Percentiles rank a stretch among this genome's conserved stretches.
phyloP scores from a whole-genome alignment of 2,888 invertebrate species.

The Xanthia togata region DNA sequence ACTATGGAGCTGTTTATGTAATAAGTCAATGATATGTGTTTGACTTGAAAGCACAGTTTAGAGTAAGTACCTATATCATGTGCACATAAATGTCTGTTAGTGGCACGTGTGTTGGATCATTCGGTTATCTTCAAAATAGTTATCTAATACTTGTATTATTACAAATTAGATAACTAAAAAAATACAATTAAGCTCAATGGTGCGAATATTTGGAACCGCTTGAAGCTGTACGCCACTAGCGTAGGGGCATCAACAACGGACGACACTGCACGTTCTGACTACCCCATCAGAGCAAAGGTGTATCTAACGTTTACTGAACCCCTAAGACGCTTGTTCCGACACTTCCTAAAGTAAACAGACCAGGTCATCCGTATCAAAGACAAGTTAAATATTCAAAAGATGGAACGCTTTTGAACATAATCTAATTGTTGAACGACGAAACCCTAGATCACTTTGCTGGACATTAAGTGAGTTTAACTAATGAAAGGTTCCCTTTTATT shows the following conservation, averaged over 20 bases:
- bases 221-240: neutral
- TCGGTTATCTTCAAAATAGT: neutral
- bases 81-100: too few relatives aligned
- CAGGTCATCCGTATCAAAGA: conserved; percentile 13
- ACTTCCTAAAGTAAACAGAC: neutral
- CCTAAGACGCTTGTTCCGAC: neutral
- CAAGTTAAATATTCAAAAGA: conserved; percentile 33
- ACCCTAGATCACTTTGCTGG: conserved; percentile 8
- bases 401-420: conserved; percentile 13
- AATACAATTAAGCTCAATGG: neutral
- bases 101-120: too few relatives aligned
- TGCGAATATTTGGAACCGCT: neutral
- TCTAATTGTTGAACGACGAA: conserved; percentile 9
- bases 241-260: neutral
- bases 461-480: conserved; percentile 1
- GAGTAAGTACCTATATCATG: too few relatives aligned
- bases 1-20: neutral
- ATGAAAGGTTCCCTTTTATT: neutral
- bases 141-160: neutral
- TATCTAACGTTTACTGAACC: conserved; percentile 3
- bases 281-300: neutral
- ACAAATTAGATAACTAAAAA: neutral
- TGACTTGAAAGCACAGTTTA: neutral
- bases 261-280: neutral
- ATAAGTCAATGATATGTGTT: neutral